Evolutionary conservation across 1,140 invertebrate species (phyloP).

Genomic region (Elysia chlorotica): DNA sequence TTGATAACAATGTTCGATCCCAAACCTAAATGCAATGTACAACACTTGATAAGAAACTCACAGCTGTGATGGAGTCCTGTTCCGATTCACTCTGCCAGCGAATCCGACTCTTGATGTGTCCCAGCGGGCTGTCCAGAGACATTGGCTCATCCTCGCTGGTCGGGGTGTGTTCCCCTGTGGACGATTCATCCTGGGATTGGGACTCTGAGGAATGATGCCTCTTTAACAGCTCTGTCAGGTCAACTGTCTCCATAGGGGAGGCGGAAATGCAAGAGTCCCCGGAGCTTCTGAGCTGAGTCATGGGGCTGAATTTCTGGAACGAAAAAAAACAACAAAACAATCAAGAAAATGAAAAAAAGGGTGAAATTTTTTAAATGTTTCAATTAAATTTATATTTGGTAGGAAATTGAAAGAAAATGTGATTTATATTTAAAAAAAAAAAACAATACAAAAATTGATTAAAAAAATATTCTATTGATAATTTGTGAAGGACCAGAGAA

Average conservation of each 20-base stretch:
- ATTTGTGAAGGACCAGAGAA: too few relatives aligned
- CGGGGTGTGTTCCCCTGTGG: constrained; percentile 23
- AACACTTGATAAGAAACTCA: too few relatives aligned
- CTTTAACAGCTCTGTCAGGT: constrained; percentile 47
- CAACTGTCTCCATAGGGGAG: constrained; percentile 42
- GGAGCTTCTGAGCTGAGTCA: constrained; percentile 58
- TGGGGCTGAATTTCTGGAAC: constrained; percentile 39
- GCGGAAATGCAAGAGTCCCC: constrained; percentile 61
- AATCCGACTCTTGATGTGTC: constrained; percentile 21
- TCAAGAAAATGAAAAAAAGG: background rate
- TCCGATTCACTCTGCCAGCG: constrained; percentile 53
- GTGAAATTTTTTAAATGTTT: background rate
- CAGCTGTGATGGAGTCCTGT: constrained; percentile 35
- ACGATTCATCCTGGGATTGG: constrained; percentile 23
- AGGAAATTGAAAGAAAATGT: background rate
- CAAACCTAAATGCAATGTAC: too few relatives aligned
- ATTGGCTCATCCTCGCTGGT: constrained; percentile 49
- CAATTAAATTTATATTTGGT: background rate
- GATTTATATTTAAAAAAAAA: background rate
- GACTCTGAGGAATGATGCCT: constrained; percentile 44
- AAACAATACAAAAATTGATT: background rate
- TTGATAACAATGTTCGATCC: too few relatives aligned
- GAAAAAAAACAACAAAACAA: constrained; percentile 14
- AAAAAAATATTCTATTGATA: too few relatives aligned
- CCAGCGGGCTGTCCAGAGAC: constrained; percentile 40